Evolutionary conservation across 2,113 vertebrate genomes (phyloP).

Genomic region (Coregonus clupeaformis): DNA sequence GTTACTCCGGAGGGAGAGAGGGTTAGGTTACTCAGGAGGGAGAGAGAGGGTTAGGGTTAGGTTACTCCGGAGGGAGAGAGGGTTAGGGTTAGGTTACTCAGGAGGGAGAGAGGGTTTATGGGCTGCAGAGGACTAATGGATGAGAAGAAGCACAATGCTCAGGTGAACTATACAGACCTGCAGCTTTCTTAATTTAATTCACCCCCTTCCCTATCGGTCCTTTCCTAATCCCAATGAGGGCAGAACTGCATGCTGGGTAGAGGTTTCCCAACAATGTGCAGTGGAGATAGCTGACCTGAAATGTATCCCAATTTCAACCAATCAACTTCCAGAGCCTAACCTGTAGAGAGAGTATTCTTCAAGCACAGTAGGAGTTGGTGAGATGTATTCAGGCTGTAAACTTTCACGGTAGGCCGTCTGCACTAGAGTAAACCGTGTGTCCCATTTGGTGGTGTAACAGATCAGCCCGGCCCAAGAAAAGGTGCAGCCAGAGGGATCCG

Average conservation of each 20-base stretch:
- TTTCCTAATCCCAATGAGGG: background rate
- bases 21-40: background rate
- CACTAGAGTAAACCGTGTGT: background rate
- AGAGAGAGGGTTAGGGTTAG: background rate
- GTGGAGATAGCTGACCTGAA: constrained; percentile 2
- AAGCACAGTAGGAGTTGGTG: background rate
- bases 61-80: background rate
- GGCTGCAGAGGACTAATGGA: background rate
- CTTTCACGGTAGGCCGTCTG: background rate
- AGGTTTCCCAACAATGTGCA: background rate
- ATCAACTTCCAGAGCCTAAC: background rate
- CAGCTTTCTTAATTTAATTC: background rate
- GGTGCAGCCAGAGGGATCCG: background rate
- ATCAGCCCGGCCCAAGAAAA: background rate
- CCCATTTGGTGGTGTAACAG: background rate
- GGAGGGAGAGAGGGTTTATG: background rate
- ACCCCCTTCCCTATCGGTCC: background rate
- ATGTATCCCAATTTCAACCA: background rate
- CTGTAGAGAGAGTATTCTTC: background rate
- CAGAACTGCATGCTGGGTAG: background rate
- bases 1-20: background rate
- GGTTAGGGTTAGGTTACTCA: background rate
- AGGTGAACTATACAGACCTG: background rate
- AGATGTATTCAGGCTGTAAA: background rate
- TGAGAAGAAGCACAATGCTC: background rate